These are phyloP conservation scores for Dunckerocampus dactyliophorus DNA, from an alignment of 2,113 vertebrate species.

Conservation along the genomic window DNA sequence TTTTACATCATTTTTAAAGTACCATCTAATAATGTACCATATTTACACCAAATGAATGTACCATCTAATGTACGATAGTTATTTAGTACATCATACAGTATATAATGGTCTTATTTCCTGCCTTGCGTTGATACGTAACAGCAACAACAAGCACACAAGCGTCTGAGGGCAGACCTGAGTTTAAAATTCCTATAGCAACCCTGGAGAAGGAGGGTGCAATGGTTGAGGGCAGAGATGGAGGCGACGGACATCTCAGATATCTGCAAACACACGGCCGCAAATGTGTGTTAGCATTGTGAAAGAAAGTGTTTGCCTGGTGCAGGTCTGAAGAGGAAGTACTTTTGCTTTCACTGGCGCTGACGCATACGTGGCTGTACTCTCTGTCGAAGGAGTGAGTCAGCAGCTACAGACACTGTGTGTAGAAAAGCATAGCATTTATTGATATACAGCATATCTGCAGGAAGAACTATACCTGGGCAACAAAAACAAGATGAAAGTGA, in stretches of 20 bases:
- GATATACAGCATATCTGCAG: background rate
- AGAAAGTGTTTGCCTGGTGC: background rate
- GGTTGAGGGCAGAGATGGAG: conserved; percentile 81
- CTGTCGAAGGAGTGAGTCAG: conserved; percentile 96
- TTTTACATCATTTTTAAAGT: too few species aligned
- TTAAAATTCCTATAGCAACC: conserved; percentile 79
- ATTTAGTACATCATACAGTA: too few species aligned
- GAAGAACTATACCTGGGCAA: background rate
- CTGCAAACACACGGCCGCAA: conserved; percentile 60
- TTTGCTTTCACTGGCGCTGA: conserved; percentile 97
- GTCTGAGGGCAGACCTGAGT: conserved; percentile 75
- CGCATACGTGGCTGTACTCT: conserved; percentile 90
- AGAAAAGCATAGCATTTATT: conserved; percentile 19
- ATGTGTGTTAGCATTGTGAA: background rate
- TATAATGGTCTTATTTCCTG: too few species aligned
- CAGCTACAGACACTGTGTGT: conserved; percentile 91
- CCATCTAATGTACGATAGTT: too few species aligned
- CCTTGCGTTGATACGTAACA: too few species aligned
- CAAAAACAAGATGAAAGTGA: background rate
- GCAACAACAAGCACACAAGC: too few species aligned
- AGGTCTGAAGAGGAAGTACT: conserved; percentile 64
- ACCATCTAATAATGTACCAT: too few species aligned
- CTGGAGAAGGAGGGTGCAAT: conserved; percentile 91
- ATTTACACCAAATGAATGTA: too few species aligned
- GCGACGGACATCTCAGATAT: conserved; percentile 96